Evolutionary conservation across 2,797 vertebrate species (phyloP), one percentile per base, ranked within the genome.

Genomic region (Sebastes iracundus): DNA sequence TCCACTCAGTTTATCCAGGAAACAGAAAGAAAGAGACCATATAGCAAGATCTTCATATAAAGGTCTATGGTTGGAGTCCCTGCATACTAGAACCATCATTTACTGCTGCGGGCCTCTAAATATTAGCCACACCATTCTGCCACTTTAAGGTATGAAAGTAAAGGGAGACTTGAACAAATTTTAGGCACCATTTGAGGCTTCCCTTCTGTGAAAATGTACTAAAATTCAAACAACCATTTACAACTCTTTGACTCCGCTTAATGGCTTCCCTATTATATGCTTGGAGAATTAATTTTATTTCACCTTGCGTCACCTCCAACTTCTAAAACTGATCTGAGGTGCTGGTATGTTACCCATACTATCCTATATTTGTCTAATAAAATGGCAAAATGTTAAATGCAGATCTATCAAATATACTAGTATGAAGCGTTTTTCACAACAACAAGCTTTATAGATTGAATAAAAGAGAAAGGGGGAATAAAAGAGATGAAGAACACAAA

Each of bases 1-100:
- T 86, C 61, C 27, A 32, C 89, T 92, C 68, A 62, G 68, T 90
- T 88, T 83, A 73, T 89, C 83, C 70, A 61, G 13, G 23, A 73
- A 73, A 84, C 33, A 65, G 66, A 77, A 46, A 84, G 55, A 71
- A 87, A 75, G 62, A 63, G 30, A 70, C 32, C 68, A 62, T 22
- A 62, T 25, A 13, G 65, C 30, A 77, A 74, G 55, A 67, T 79
- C 66, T 72, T 88, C 61, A 73, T 85, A 81, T 60, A 79, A 67
- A 71, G 30, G 79, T 82, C 35, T 59, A n/a, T 42, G 77, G 82
- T 82, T 83, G 59, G 81, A 77, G 67, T 69, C 55, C 65, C 72
- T 38, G 35, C 35, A 74, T 35, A 77, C 75, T 72, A 71, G 70
- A 84, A 80, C 76, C 23, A 71, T 67, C 14, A 84, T 72, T 72